phyloP scores from a whole-genome alignment of 2,888 invertebrate genomes.

The Parnassius orleans region DNA sequence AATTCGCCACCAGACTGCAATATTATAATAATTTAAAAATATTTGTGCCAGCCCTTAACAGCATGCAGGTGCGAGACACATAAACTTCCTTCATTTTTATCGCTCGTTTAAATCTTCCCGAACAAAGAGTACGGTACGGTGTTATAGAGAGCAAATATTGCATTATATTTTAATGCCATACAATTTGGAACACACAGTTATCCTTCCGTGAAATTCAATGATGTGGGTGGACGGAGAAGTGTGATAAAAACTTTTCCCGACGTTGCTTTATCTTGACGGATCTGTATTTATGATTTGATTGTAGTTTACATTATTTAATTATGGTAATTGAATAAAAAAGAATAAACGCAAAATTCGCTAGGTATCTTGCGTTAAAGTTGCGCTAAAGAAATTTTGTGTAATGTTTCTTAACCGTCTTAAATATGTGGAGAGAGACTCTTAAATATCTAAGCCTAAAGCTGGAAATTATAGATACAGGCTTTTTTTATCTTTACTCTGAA shows the following conservation, averaged over 20 bases:
- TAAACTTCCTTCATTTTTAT: constrained; percentile 19
- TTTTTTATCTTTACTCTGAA: too few species aligned
- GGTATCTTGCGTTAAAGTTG: too few species aligned
- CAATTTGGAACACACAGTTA: constrained; percentile 25
- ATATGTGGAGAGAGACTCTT: too few species aligned
- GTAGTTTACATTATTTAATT: background rate
- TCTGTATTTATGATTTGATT: constrained; percentile 1
- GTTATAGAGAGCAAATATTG: constrained; percentile 26
- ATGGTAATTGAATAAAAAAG: background rate
- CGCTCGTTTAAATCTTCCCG: constrained; percentile 20
- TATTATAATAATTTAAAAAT: background rate
- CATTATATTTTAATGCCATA: constrained; percentile 21
- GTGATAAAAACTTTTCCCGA: constrained; percentile 15
- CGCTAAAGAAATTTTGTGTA: too few species aligned
- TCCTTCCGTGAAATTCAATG: constrained; percentile 11
- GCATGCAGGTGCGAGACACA: constrained; percentile 1
- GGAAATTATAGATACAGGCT: too few species aligned
- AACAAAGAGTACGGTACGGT: constrained; percentile 12
- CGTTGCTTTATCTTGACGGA: constrained; percentile 1
- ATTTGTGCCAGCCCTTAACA: constrained; percentile 20
- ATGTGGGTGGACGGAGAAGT: constrained; percentile 16
- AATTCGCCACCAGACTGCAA: background rate
- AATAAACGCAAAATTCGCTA: too few species aligned
- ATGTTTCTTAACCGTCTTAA: too few species aligned
- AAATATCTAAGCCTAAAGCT: too few species aligned